These are phyloP conservation scores for Actinia equina DNA, from an alignment of 64 coral and sea anemone genomes.

Conservation along the genomic window DNA sequence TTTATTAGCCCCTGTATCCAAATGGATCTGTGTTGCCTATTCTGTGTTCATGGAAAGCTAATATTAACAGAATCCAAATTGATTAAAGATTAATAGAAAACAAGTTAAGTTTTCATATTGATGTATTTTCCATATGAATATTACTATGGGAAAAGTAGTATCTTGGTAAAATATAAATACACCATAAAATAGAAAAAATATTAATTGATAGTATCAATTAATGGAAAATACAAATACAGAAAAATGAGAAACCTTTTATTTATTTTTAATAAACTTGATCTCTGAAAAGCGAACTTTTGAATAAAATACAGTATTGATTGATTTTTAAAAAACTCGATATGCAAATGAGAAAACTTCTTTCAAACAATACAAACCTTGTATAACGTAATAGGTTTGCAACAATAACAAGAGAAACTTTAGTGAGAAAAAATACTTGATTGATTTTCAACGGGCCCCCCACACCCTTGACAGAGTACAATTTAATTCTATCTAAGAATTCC, in stretches of 20 bases:
- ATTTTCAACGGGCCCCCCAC: conserved; percentile 5
- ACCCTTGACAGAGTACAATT: neutral
- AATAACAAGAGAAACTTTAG: neutral
- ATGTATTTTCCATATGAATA: neutral
- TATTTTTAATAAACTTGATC: neutral
- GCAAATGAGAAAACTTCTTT: conserved; percentile 20
- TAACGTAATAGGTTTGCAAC: neutral
- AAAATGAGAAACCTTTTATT: neutral
- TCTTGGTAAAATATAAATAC: conserved; percentile 42
- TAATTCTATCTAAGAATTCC: neutral
- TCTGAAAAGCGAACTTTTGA: neutral
- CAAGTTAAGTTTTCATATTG: conserved; percentile 1
- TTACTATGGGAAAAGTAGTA: neutral
- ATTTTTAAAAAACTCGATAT: neutral
- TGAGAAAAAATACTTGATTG: neutral
- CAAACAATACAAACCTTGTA: conserved; percentile 23
- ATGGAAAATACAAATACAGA: neutral
- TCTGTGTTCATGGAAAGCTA: neutral
- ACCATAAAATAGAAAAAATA: conserved; percentile 12
- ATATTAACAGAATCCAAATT: conserved; percentile 35
- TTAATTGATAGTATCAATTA: neutral
- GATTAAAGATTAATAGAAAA: conserved; percentile 24
- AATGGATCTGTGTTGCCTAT: neutral
- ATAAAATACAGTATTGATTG: conserved; percentile 37
- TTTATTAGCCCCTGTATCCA: conserved; percentile 15